These are phyloP conservation scores for Epicampocera succincta DNA, from an alignment of 2,888 invertebrate genomes.

Conservation along the genomic window DNA sequence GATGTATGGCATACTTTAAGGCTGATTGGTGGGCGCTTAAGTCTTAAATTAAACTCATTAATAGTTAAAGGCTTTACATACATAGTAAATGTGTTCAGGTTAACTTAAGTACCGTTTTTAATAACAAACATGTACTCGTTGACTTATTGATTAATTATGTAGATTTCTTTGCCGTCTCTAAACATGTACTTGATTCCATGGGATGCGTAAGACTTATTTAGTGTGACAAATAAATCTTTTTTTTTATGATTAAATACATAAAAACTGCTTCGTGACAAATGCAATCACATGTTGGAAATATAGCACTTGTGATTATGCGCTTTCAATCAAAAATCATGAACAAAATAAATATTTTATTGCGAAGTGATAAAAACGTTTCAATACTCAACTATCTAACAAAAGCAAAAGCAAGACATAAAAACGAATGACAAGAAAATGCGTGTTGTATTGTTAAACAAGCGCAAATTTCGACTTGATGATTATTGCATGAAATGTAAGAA, in stretches of 20 bases:
- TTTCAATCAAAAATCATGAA: constrained; percentile 46
- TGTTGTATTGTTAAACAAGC: constrained; percentile 1
- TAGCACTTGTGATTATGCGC: not conserved
- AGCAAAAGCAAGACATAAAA: not conserved
- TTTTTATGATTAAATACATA: not conserved
- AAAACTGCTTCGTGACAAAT: constrained; percentile 6
- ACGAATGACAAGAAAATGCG: constrained; percentile 3
- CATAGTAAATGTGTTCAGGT: too few relatives aligned
- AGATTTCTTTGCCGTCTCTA: too few relatives aligned
- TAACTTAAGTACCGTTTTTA: too few relatives aligned
- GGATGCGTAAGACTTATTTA: too few relatives aligned
- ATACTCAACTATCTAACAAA: constrained; percentile 14
- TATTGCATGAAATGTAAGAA: constrained; percentile 17
- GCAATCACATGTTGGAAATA: not conserved
- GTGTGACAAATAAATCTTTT: not conserved
- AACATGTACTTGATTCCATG: too few relatives aligned
- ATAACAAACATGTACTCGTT: too few relatives aligned
- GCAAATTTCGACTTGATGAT: constrained; percentile 24
- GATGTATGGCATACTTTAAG: too few relatives aligned
- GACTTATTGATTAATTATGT: too few relatives aligned
- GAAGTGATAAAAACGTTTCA: constrained; percentile 38
- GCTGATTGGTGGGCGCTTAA: too few relatives aligned
- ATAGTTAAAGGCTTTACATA: too few relatives aligned
- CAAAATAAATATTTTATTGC: constrained; percentile 49
- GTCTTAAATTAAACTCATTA: too few relatives aligned